Conservation (phyloP, 2,797 vertebrate species). For the Amphiprion clarkii region DNA sequence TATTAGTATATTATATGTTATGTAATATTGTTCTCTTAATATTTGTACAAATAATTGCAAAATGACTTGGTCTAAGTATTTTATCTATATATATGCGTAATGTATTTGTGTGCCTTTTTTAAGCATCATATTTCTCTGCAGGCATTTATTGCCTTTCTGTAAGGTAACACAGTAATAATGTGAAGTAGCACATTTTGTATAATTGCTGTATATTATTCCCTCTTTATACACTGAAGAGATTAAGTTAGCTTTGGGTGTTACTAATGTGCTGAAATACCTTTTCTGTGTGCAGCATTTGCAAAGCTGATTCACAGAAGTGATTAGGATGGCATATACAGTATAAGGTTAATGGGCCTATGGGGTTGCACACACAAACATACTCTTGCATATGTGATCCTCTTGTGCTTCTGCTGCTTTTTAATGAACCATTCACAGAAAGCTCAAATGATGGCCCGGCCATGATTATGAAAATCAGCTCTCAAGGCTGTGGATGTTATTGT, state of each 20-base stretch:
- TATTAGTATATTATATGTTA: no score
- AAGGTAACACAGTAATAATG: no score
- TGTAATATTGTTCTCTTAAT: no score
- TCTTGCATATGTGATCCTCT: slow-evolving; percentile 9
- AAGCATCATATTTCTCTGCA: no score
- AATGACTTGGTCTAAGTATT: no score
- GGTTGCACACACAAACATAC: background rate
- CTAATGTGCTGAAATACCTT: background rate
- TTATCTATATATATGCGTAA: no score
- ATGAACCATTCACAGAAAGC: slow-evolving; percentile 61
- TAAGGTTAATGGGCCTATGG: background rate
- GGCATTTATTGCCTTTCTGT: no score
- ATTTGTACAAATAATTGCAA: no score
- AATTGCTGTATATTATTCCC: background rate
- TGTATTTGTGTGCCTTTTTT: no score
- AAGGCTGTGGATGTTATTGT: slow-evolving; percentile 51
- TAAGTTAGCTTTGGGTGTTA: background rate
- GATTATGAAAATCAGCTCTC: slow-evolving; percentile 58
- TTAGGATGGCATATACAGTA: background rate
- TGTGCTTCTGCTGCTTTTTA: slow-evolving; percentile 37
- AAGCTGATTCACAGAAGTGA: background rate
- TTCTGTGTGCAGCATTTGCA: background rate
- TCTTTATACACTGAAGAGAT: background rate
- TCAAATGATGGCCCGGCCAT: slow-evolving; percentile 42
- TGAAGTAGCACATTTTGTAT: background rate